Conservation (phyloP, 2,888 invertebrate genomes). For the Lingula anatina region DNA sequence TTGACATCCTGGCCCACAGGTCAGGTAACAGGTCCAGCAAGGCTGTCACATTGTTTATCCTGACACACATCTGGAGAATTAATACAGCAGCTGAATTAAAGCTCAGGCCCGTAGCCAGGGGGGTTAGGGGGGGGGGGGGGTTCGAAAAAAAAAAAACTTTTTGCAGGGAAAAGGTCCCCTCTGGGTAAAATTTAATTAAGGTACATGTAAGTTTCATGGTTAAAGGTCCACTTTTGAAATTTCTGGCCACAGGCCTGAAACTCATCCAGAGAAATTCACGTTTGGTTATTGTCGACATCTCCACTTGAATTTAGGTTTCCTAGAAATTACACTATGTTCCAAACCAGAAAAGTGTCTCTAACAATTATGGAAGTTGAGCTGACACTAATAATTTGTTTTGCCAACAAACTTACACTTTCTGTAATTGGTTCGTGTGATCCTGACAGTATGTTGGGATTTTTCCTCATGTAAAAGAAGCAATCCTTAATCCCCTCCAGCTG, state of each 20-base stretch:
- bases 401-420: conserved; percentile 18
- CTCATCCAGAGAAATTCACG: too few relatives aligned
- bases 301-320: too few relatives aligned
- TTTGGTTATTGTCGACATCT: too few relatives aligned
- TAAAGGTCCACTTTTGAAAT: neutral
- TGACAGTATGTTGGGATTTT: conserved; percentile 21
- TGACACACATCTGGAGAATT: conserved; percentile 29
- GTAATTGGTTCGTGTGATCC: conserved; percentile 35
- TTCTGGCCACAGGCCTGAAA: neutral
- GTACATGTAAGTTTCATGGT: neutral
- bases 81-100: neutral
- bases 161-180: too few relatives aligned
- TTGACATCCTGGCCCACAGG: neutral
- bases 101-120: neutral
- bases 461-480: conserved; percentile 28
- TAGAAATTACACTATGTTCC: too few relatives aligned
- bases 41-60: conserved; percentile 32
- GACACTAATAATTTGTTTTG: too few relatives aligned
- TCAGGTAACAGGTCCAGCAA: conserved; percentile 21
- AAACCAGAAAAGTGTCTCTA: too few relatives aligned
- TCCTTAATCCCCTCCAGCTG: conserved; percentile 15
- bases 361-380: too few relatives aligned
- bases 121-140: too few relatives aligned
- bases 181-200: too few relatives aligned
- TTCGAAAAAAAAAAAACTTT: neutral